Evolutionary conservation across 2,888 invertebrate genomes (phyloP).

Genomic region (Drosophila fungiperda): DNA sequence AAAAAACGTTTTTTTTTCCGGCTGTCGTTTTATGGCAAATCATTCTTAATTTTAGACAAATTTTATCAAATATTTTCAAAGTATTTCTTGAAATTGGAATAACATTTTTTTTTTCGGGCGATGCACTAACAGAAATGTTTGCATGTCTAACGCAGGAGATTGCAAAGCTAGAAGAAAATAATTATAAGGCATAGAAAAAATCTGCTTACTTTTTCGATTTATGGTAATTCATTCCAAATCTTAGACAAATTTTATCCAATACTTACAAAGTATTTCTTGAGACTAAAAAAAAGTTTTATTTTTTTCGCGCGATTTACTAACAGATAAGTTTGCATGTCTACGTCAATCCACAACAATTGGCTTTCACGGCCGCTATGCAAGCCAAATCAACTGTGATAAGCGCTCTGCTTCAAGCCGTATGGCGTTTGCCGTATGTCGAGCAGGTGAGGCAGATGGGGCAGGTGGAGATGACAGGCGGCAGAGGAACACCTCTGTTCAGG

Average conservation of each 20-base stretch:
- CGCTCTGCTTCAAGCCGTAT: too few species aligned
- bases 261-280: neutral
- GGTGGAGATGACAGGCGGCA: conserved; percentile 17
- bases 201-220: neutral
- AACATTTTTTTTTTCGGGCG: neutral
- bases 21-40: neutral
- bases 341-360: conserved; percentile 45
- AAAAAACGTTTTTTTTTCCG: neutral
- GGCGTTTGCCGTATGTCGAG: neutral
- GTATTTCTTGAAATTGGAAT: neutral
- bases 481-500: conserved; percentile 4
- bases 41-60: neutral
- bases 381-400: conserved; percentile 41
- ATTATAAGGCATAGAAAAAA: neutral
- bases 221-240: neutral
- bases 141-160: neutral
- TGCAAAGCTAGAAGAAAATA: neutral
- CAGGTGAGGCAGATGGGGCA: conserved; percentile 1
- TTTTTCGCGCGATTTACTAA: neutral
- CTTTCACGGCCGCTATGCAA: conserved; percentile 19
- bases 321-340: conserved; percentile 5
- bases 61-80: neutral
- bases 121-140: neutral
- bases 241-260: neutral
- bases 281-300: neutral